Evolutionary conservation across 1,140 invertebrate genomes (phyloP), one percentile per base, ranked within the genome.

Genomic region (Tenebrio molitor): DNA sequence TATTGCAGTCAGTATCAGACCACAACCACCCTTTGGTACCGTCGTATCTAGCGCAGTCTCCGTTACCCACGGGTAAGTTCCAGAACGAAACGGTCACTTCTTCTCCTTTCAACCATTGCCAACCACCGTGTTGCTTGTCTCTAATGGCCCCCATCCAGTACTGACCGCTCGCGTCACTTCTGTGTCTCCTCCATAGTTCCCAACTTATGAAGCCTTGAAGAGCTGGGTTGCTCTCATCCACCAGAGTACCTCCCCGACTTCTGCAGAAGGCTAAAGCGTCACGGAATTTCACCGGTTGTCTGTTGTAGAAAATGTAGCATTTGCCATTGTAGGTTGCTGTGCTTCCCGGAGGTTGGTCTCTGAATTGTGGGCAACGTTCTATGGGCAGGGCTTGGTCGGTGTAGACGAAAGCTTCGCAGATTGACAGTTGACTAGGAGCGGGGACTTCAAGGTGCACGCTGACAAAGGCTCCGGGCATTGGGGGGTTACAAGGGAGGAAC

Each of bases 351-450:
- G 95, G 95, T 81, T 97, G 95, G 80, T 97, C 95, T 19, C 95
- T 83, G 83, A 97, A 97, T 74, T 95, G 93, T 0, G 95, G 95
- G 83, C 95, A 97, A 25, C 95, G 87, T 83, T 97, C 96, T 70
- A 97, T 96, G 0, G 95, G 95, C 70, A 97, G 80, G 0, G 95
- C 96, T 86, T 97, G 95, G 85, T 97, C 95, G 0, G 96, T 97
- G 80, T 97, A 97, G 8, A 97, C 95, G 80, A 97, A 97, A 0
- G 95, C 93, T 84, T 97, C 95, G 82, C 95, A 97, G n/a, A 97
- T 94, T 0, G 95, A 97, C 1, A 97, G 85, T 46, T 94, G 91
- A 39, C 86, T 87, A 0, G 89, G 87, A 2, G 87, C 85, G 0
- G 90, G 85, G 0, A 90, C 89, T 85, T 97, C 95, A 42, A 97